Evolutionary conservation across 1,140 invertebrate genomes (phyloP), one percentile per base, ranked within the genome.

Genomic region (Cepaea nemoralis): DNA sequence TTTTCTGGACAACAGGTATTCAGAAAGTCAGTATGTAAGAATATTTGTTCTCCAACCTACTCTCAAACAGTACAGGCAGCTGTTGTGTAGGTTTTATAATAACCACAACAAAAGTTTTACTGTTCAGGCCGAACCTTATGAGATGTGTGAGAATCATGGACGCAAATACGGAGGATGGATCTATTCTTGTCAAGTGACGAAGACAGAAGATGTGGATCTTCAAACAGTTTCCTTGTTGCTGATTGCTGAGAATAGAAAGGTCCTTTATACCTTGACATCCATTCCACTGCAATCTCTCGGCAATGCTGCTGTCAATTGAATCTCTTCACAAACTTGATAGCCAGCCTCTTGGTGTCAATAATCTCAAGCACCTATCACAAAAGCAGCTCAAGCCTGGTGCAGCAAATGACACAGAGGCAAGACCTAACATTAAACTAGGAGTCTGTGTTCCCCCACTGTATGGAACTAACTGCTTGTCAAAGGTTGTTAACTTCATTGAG

Each of bases 391-490:
- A 63, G n/a, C 6, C 27, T 5, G 59, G 33, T 6, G 27, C 6
- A 31, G 33, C 27, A 6, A 63, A 27, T 31, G 5, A 31, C 1
- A 27, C n/a, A 8, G 8, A 2, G n/a, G 5, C n/a, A 22, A 55
- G n/a, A n/a, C n/a, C n/a, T 19, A 73, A 45, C 37, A 55, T 22
- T 19, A 73, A 42, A 12, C 77, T 98, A 40, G 96, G 95, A 3
- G 81, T 91, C 6, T 92, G 91, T 83, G 83, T 91, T 37, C 89
- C 91, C n/a, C 90, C 91, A 14, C 76, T 92, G 42, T 90, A 89
- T 84, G 90, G 90, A 24, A 67, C 89, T 48, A 86, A 89, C n/a
- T 82, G 77, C 27, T 66, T 88, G 45, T 84, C 84, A 24, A 83
- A 82, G 35, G 45, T 91, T 3, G 83, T 92, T 45, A 87, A 91